Conservation (phyloP, 2,113 vertebrate species). For the Candoia aspera region DNA sequence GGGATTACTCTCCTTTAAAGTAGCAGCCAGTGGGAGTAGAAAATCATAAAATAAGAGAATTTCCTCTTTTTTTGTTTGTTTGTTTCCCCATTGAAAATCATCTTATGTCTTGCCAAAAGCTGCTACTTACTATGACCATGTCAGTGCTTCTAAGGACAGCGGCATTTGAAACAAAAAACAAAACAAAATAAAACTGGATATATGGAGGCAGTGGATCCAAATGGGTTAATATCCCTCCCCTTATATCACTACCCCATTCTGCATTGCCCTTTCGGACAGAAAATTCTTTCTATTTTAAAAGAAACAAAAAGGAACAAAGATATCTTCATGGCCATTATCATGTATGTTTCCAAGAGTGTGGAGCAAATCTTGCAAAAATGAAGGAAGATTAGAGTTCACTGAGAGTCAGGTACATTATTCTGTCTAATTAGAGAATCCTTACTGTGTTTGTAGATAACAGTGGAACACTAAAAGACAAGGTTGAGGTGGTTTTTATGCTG, state of each 20-base stretch:
- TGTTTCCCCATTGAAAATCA: background rate
- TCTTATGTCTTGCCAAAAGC: background rate
- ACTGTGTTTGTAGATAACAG: accelerated
- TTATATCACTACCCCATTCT: background rate
- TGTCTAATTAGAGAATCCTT: constrained; percentile 1
- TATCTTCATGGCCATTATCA: background rate
- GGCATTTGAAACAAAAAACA: background rate
- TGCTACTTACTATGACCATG: background rate
- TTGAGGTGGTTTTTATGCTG: constrained; percentile 3
- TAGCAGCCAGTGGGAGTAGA: background rate
- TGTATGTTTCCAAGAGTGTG: background rate
- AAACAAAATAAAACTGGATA: background rate
- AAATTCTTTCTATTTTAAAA: background rate
- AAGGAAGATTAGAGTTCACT: background rate
- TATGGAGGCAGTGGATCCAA: background rate
- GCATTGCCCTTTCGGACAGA: background rate
- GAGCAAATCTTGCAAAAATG: background rate
- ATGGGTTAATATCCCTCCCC: background rate
- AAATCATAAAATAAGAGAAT: background rate
- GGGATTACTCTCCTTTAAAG: background rate
- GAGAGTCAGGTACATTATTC: constrained; percentile 4
- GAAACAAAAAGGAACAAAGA: background rate
- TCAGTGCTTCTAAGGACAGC: background rate
- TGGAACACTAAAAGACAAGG: constrained; percentile 14
- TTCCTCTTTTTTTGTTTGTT: background rate